A percentile compares a stretch with the other conserved stretches of the same genome.
Conservation (phyloP, 2,113 vertebrate species). For the Corythornis cristatus region DNA sequence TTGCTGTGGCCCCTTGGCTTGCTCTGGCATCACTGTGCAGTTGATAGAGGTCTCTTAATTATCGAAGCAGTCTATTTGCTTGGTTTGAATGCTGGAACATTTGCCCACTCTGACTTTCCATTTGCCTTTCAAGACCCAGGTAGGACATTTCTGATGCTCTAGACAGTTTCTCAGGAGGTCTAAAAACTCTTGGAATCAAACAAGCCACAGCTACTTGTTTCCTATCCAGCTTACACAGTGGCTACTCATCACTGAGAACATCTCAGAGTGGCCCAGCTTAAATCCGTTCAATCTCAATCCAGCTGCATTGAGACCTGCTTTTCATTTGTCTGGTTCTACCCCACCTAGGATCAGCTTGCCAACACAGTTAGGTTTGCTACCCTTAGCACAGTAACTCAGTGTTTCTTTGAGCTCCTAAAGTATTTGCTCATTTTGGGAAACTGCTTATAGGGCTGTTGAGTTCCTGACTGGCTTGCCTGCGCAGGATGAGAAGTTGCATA, state of each 20-base stretch:
- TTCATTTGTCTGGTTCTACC: not conserved
- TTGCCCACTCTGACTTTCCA: not conserved
- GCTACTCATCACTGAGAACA: not conserved
- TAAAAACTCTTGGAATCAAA: not conserved
- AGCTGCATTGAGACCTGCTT: not conserved
- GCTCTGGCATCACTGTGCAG: not conserved
- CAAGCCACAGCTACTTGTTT: not conserved
- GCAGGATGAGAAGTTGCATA: not conserved
- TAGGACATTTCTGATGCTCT: not conserved
- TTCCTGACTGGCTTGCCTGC: not conserved
- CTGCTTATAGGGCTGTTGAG: not conserved
- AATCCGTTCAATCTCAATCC: fast-evolving
- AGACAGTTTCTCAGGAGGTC: not conserved
- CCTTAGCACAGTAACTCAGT: not conserved
- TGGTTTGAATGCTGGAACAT: not conserved
- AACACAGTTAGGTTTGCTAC: not conserved
- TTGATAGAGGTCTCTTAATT: not conserved
- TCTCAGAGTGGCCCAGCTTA: not conserved
- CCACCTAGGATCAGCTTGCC: not conserved
- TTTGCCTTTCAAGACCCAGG: not conserved
- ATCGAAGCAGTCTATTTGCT: not conserved
- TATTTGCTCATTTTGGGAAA: not conserved
- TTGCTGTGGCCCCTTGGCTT: not conserved
- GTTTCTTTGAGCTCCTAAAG: not conserved
- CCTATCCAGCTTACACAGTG: fast-evolving